These are phyloP conservation scores for Apodemus speciosus DNA, from an alignment of 2,113 vertebrate genomes.

Conservation along the genomic window DNA sequence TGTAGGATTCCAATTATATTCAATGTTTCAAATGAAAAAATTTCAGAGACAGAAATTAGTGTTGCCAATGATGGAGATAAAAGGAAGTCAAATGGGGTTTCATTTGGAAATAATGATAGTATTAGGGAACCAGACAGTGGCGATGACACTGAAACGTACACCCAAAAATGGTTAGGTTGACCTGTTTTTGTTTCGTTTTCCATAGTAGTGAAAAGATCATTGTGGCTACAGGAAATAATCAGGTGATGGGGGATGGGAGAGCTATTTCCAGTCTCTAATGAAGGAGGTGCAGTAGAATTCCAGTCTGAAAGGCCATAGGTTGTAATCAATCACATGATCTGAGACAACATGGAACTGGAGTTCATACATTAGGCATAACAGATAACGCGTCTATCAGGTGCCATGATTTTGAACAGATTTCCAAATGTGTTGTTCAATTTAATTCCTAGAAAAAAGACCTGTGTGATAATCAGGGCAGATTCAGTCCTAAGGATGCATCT, in stretches of 20 bases:
- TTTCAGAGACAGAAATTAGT: neutral
- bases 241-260: neutral
- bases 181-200: neutral
- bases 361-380: neutral
- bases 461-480: neutral
- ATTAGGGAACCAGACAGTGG: neutral
- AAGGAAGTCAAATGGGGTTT: neutral
- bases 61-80: neutral
- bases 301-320: neutral
- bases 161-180: neutral
- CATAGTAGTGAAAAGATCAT: neutral
- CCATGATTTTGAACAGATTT: constrained; percentile 27
- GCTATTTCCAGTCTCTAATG: neutral
- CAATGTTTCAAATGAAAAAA: neutral
- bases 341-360: neutral
- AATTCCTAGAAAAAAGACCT: neutral
- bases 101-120: neutral
- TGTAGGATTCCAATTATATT: neutral
- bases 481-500: neutral
- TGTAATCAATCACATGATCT: neutral
- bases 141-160: neutral
- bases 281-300: neutral
- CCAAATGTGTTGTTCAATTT: neutral
- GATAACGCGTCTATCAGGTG: neutral
- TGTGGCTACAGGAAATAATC: constrained; percentile 2